Evolutionary conservation across 1,140 invertebrate species (phyloP), one percentile per base, ranked within the genome.

Genomic region (Macrosteles quadrilineatus): DNA sequence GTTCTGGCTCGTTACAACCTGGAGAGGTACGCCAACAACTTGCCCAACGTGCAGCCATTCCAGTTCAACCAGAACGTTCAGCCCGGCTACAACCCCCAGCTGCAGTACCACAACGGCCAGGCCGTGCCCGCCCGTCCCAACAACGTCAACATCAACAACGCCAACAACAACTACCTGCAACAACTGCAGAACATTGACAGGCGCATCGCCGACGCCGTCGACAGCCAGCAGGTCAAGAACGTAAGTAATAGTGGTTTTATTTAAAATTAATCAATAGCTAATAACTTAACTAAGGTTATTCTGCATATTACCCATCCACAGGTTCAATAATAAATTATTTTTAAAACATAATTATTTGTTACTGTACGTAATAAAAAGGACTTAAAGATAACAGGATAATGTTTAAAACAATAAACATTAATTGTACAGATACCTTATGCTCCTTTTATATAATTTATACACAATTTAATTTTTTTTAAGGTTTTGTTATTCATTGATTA

Each of bases 1-100:
- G 57, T 90, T 1, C 69, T 89, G 53, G 79, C 82, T 32, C 85
- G 87, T 73, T 91, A 89, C 79, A 85, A 90, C 69, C 77, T 90
- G 75, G 88, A 91, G 77, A 84, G 88, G 73, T 74, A 90, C 45
- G 86, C 87, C 4, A 86, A 89, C 70, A 84, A 83, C 47, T 75
- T 87, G 21, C 86, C 84, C 29, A 85, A 87, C 71, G 84, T 90
- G 67, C 81, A 84, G 11, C 78, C 82, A 6, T 80, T 89, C 73
- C 82, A 84, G 71, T 85, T 82, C 76, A 79, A 85, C 74, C 78
- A 79, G 53, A 75, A 83, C 17, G 27, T 65, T 14, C 50, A 72
- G 71, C 29, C 62, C 21, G 71, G 68, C n/a, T 72, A 66, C 71
- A 72, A 72, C 62, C 71, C 71, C 1, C n/a, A 70, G 17, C 68